These are phyloP conservation scores for Phortica magna DNA, from an alignment of 2,888 invertebrate species.

Conservation along the genomic window DNA sequence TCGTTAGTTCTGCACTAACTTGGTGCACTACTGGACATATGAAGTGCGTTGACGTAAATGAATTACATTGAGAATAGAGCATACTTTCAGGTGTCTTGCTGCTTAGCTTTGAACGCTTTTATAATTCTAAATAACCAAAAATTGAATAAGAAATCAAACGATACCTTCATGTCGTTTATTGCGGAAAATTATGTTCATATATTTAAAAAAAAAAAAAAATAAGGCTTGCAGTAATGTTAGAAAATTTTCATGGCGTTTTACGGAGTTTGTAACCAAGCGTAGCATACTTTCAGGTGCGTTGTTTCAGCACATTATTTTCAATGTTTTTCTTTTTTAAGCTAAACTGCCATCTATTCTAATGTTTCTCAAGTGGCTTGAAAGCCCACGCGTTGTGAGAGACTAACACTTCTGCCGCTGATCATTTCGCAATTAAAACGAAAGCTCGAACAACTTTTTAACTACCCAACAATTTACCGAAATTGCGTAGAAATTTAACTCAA, in stretches of 20 bases:
- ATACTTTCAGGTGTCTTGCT: background rate
- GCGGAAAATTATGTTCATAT: no score
- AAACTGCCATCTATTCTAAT: no score
- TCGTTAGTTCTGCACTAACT: no score
- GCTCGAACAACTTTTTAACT: conserved; percentile 10
- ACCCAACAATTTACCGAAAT: conserved; percentile 13
- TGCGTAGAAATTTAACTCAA: background rate
- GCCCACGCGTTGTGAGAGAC: background rate
- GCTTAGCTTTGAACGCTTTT: no score
- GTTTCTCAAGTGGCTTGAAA: no score
- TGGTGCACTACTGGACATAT: no score
- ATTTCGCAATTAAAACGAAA: conserved; percentile 24
- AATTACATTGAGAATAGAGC: background rate
- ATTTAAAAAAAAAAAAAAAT: background rate
- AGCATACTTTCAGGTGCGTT: background rate
- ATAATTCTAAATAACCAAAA: no score
- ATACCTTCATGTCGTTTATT: no score
- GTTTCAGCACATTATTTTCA: background rate
- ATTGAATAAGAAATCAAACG: no score
- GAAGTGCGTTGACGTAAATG: no score
- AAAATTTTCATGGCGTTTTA: background rate
- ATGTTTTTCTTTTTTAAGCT: no score
- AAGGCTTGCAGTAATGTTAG: background rate
- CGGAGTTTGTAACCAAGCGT: background rate
- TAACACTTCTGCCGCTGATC: background rate